A percentile compares a stretch with the other conserved stretches of the same genome.
These are phyloP conservation scores for Centroberyx gerrardi DNA, from an alignment of 2,797 vertebrate species.

Conservation along the genomic window DNA sequence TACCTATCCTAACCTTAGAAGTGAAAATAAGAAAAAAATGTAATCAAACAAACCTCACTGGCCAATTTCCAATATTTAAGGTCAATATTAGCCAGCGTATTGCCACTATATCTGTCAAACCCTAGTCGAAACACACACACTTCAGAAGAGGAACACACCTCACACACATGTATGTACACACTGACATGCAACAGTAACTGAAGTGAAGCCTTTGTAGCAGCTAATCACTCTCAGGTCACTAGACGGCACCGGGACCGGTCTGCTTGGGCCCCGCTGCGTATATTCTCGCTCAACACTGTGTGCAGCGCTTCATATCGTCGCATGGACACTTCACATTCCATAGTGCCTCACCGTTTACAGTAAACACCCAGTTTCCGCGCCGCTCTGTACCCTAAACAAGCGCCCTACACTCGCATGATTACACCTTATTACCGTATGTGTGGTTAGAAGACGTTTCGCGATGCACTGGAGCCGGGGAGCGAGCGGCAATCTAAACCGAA, in stretches of 20 bases:
- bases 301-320: conserved; percentile 28
- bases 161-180: conserved; percentile 11
- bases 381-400: conserved; percentile 17
- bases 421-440: conserved; percentile 5
- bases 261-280: background rate
- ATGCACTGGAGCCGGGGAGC: conserved; percentile 9
- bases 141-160: conserved; percentile 9
- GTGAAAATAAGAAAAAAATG: no score
- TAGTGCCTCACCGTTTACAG: conserved; percentile 40
- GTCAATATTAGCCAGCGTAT: no score
- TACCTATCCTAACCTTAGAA: no score
- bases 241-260: conserved; percentile 6
- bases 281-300: background rate
- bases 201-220: conserved; percentile 2
- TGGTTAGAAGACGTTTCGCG: conserved; percentile 28
- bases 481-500: background rate
- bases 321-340: conserved; percentile 27
- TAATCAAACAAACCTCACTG: no score
- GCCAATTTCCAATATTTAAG: no score
- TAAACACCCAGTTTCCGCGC: conserved; percentile 20
- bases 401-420: conserved; percentile 3
- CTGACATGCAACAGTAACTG: background rate
- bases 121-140: background rate
- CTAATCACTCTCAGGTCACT: conserved; percentile 10
- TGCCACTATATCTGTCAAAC: no score